These are phyloP conservation scores for Tethya wilhelma DNA, from an alignment of 37 sponge, comb jelly and placozoan genomes.

Conservation along the genomic window DNA sequence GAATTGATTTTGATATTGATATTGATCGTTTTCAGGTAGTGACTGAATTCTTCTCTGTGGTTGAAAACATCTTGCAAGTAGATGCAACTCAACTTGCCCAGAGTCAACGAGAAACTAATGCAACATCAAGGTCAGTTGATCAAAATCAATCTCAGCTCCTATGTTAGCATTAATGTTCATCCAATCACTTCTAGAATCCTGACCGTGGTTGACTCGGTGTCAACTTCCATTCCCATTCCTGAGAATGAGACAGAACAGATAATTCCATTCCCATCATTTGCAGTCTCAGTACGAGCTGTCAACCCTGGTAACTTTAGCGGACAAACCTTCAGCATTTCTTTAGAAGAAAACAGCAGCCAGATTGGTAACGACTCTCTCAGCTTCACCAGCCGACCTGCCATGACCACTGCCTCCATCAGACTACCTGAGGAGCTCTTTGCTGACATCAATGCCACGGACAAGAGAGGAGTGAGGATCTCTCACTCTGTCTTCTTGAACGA, in stretches of 20 bases:
- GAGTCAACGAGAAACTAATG: constrained; percentile 26
- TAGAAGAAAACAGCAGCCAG: neutral
- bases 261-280: constrained; percentile 11
- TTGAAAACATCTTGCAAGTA: constrained; percentile 42
- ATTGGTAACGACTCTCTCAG: constrained; percentile 1
- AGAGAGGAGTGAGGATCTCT: constrained; percentile 16
- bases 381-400: neutral
- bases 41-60: no score
- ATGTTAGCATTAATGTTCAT: no score
- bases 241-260: constrained; percentile 4
- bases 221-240: constrained; percentile 4
- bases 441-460: no score
- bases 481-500: constrained; percentile 17
- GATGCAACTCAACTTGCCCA: constrained; percentile 4
- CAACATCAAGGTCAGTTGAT: constrained; percentile 46
- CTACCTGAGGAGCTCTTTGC: neutral
- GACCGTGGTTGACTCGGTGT: constrained; percentile 1
- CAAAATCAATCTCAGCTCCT: no score
- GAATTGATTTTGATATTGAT: no score
- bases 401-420: neutral
- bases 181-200: no score
- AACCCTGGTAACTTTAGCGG: constrained; percentile 10
- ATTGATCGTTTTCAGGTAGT: no score
- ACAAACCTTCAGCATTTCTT: neutral
- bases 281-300: constrained; percentile 28